Evolutionary conservation across 2,113 vertebrate species (phyloP).

Genomic region (Oryzias woworae): DNA sequence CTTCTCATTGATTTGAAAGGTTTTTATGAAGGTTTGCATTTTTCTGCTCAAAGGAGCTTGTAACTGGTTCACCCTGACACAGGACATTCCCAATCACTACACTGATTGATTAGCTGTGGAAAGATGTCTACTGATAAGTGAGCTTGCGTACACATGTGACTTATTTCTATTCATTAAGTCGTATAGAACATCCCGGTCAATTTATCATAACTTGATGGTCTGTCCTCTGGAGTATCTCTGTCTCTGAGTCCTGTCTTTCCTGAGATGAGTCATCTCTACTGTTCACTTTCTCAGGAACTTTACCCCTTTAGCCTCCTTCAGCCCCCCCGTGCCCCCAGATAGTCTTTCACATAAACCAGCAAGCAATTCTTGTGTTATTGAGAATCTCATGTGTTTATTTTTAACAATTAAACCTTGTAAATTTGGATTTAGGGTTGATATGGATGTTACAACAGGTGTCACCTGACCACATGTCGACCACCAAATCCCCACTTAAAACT

Average conservation of each 20-base stretch:
- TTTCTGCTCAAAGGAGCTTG: conserved; percentile 6
- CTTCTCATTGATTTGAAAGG: conserved; percentile 1
- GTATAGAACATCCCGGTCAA: conserved; percentile 44
- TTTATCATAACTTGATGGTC: conserved; percentile 66
- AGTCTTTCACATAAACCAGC: conserved; percentile 43
- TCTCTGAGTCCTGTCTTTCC: conserved; percentile 55
- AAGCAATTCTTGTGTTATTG: conserved; percentile 7
- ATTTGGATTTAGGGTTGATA: neutral
- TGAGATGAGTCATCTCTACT: conserved; percentile 24
- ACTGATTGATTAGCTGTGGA: conserved; percentile 52
- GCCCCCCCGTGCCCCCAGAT: conserved; percentile 32
- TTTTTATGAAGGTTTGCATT: neutral
- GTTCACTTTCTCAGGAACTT: conserved; percentile 35
- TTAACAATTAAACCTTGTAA: neutral
- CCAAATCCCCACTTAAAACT: neutral
- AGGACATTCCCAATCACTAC: conserved; percentile 28
- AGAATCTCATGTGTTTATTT: too few relatives aligned
- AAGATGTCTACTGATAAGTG: conserved; percentile 38
- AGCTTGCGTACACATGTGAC: conserved; percentile 17
- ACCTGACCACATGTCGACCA: neutral
- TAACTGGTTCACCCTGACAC: conserved; percentile 10
- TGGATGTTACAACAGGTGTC: neutral
- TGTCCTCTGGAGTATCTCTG: conserved; percentile 53
- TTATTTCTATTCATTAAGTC: conserved; percentile 31
- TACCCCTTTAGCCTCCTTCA: conserved; percentile 30